A percentile compares a stretch with the other conserved stretches of the same genome.
Evolutionary conservation across 64 coral and sea anemone species (phyloP).

Genomic region (Orbicella faveolata): DNA sequence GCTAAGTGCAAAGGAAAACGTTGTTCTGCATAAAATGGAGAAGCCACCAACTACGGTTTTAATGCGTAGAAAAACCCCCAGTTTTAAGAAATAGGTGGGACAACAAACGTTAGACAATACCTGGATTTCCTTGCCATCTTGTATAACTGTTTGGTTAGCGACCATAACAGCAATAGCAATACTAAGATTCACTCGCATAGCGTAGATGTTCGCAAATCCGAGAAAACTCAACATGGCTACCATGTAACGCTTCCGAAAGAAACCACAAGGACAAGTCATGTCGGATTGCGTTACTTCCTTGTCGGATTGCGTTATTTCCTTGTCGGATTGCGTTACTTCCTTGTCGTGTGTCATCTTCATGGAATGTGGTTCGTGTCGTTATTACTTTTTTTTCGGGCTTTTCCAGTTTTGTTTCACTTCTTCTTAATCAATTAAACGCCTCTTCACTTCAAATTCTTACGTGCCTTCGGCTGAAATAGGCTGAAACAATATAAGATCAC

Average conservation of each 20-base stretch:
- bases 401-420: not conserved
- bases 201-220: conserved; percentile 38
- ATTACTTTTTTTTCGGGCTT: not conserved
- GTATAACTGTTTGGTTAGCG: conserved; percentile 7
- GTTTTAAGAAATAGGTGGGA: too few species aligned
- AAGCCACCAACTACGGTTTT: not conserved
- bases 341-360: too few species aligned
- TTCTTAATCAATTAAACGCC: not conserved
- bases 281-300: too few species aligned
- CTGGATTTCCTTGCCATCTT: not conserved
- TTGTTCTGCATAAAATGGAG: not conserved
- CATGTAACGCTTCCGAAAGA: conserved; percentile 24
- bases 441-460: too few species aligned
- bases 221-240: conserved; percentile 23
- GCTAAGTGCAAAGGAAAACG: too few species aligned
- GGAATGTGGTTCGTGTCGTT: not conserved
- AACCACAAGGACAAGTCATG: not conserved
- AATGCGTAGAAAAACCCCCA: not conserved
- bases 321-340: too few species aligned
- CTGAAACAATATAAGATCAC: too few species aligned
- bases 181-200: conserved; percentile 39
- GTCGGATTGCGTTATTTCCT: too few species aligned
- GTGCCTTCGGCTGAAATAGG: too few species aligned
- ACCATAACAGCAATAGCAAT: conserved; percentile 45
- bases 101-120: not conserved